A percentile compares a stretch with the other conserved stretches of the same genome.
Conservation (phyloP, 2,113 vertebrate genomes). For the Potamarius usumacintae region DNA sequence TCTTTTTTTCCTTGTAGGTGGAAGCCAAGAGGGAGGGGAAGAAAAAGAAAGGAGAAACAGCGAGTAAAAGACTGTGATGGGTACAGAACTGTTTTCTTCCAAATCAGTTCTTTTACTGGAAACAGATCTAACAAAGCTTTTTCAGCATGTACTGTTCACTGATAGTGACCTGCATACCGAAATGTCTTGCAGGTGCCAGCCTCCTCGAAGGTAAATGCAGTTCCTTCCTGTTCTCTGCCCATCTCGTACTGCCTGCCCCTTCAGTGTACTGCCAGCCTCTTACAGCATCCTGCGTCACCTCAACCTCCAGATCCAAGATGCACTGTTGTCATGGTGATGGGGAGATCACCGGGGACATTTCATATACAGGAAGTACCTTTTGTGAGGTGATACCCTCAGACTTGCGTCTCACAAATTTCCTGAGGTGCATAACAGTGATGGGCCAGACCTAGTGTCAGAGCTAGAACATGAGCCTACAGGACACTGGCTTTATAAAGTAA, state of each 20-base stretch:
- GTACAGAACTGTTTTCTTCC: constrained; percentile 53
- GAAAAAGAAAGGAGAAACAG: constrained; percentile 72
- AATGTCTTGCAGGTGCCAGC: constrained; percentile 69
- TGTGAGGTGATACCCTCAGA: constrained; percentile 61
- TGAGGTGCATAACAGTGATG: constrained; percentile 72
- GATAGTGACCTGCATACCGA: neutral
- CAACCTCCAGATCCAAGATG: constrained; percentile 59
- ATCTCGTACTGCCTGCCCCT: constrained; percentile 61
- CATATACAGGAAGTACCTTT: constrained; percentile 60
- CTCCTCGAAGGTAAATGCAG: constrained; percentile 75
- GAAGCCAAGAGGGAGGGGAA: constrained; percentile 69
- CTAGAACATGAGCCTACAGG: constrained; percentile 50
- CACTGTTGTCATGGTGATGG: constrained; percentile 60
- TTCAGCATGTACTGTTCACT: neutral
- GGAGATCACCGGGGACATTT: constrained; percentile 55
- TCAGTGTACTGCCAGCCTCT: constrained; percentile 57
- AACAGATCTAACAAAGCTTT: neutral
- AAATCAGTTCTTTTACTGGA: neutral
- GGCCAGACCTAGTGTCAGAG: constrained; percentile 60
- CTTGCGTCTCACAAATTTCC: constrained; percentile 59
- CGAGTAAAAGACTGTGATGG: constrained; percentile 73
- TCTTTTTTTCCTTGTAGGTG: constrained; percentile 55
- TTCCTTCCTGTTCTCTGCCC: constrained; percentile 42
- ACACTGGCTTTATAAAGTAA: constrained; percentile 24
- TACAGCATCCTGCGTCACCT: constrained; percentile 56